Evolutionary conservation across 1,140 invertebrate species (phyloP), one percentile per base, ranked within the genome.

Genomic region (Delia radicum): DNA sequence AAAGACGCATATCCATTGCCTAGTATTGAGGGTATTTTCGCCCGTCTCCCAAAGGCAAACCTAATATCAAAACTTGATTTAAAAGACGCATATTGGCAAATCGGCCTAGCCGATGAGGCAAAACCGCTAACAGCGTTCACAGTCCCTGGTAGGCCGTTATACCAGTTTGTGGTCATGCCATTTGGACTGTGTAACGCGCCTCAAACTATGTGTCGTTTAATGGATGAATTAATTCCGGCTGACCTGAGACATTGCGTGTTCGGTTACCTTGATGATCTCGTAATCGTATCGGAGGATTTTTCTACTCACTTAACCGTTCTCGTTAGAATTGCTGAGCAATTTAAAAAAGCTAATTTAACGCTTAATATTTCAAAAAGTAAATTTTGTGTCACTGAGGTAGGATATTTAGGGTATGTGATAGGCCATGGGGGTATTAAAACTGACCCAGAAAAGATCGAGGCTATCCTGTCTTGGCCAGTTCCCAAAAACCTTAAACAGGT

Each of bases 331-430:
- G 37, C 37, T 13, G 27, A 21, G 21, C 37, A 46, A 10, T 3
- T 73, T 42, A 15, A 37, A 3, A 73, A 73, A 24, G 33, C 21
- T 7, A 18, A 18, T 12, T 46, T 73, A 31, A 73, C 71, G 8
- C 46, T 73, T 37, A 48, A 73, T 27, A 12, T 48, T 13, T 15
- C 1, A 2, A 48, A 73, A 48, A 73, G 71, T 28, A 26, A 27
- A 13, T 27, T 48, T 73, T 21, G 8, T 21, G n/a, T 73, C 3
- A 73, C 6, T 12, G n/a, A 48, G 26, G 37, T 27, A 13, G 8
- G n/a, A 24, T 73, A 73, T 73, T 26, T 73, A 10, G 71, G 37
- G 5, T 73, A 73, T 48, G 15, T 73, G 13, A 21, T 73, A 10
- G 71, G 31, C 3, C 4, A n/a, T 8, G 69, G 69, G n/a, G 1